Conservation (phyloP, 2,888 invertebrate genomes). For the Ophonus ardosiacus region DNA sequence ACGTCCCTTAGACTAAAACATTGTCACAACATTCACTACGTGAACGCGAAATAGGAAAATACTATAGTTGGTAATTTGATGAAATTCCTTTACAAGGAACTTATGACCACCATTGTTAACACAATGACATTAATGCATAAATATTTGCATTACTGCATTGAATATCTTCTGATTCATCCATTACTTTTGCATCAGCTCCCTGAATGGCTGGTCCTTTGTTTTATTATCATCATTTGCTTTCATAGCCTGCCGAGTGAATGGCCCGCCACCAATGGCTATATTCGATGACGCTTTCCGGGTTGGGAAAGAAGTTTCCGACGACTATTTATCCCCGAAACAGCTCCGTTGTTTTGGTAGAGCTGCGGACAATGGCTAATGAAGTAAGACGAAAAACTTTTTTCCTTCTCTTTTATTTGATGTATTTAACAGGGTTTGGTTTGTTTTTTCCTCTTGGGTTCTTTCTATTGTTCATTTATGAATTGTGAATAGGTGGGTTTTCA, state of each 20-base stretch:
- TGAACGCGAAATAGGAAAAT: too few species aligned
- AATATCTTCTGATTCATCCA: background rate
- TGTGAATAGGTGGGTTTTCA: constrained; percentile 12
- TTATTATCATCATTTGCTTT: constrained; percentile 19
- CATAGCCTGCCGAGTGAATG: background rate
- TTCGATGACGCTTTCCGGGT: constrained; percentile 1
- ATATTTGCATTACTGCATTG: background rate
- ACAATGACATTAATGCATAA: background rate
- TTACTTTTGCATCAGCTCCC: background rate
- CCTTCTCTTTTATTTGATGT: constrained; percentile 14
- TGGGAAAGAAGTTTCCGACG: constrained; percentile 17
- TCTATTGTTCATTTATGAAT: constrained; percentile 13
- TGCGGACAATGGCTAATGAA: constrained; percentile 55
- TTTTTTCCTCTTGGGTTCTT: constrained; percentile 7
- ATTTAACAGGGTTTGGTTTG: constrained; percentile 30
- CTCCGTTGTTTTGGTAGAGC: constrained; percentile 55
- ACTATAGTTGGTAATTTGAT: too few species aligned
- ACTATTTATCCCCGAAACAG: constrained; percentile 50
- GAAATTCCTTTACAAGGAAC: too few species aligned
- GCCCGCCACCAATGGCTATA: background rate
- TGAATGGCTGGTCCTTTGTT: background rate
- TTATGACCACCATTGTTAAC: too few species aligned
- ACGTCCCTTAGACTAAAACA: too few species aligned
- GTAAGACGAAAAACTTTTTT: constrained; percentile 48
- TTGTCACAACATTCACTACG: too few species aligned